Base-by-base conservation (phyloP, 2,797 vertebrate species). In the Falco columbarius region DNA sequence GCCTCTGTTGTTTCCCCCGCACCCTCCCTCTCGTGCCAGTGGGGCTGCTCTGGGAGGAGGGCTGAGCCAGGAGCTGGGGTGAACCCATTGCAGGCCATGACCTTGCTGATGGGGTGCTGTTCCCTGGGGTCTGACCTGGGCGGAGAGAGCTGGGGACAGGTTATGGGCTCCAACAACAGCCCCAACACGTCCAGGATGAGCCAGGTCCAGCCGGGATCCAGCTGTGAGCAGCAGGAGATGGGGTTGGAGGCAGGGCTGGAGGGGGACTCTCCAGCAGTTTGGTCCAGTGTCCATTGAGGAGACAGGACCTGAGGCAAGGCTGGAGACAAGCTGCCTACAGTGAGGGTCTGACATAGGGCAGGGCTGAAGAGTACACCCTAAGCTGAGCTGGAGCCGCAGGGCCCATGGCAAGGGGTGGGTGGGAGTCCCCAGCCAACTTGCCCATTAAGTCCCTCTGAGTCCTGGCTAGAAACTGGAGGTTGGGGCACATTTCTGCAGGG, bases 111-210 rank as follows among this genome's bases (percentile, higher is more conserved):
- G 12, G 17, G 14, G 2, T 49, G 30, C 32, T 1, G 1, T 83
- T 11, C 27, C 51, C 17, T 38, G 8, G 30, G 9, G 15, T n/a
- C 30, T 49, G 59, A 52, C 38, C 7, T 3, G 2, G 36, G 22
- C 0, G 2, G 49, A 34, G 16, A 65, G 59, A 72, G 29, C 24
- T n/a, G n/a, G 16, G 26, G 7, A 5, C 27, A 47, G 55, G 18
- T 74, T 27, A 34, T 51, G 73, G 51, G 7, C 23, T 70, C 12
- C 54, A 52, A 4, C 1, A 6, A 30, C 27, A 65, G 12, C 34
- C 30, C 56, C 1, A 1, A 20, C 11, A 52, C 0, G 1, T 3
- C 13, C 1, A 2, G 19, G 12, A 5, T 32, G 20, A 90, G 18
- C 11, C 15, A 29, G 12, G 30, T 62, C n/a, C 2, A 9, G 30